Evolutionary conservation across 2,797 vertebrate species (phyloP).

Genomic region (Oophaga sylvatica): DNA sequence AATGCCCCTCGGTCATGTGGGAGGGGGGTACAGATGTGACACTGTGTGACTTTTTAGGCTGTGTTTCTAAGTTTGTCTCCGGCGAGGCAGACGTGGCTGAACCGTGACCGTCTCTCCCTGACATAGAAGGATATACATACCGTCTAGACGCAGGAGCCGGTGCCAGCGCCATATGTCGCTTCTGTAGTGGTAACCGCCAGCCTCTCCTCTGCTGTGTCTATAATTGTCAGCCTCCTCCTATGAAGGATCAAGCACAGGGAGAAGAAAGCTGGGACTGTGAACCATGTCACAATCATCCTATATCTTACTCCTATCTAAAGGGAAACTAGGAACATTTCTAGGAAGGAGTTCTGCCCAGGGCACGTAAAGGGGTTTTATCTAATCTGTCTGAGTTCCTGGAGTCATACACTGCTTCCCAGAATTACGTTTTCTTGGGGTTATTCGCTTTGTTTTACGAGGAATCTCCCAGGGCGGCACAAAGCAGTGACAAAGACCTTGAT

Average conservation of each 20-base stretch:
- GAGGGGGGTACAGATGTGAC: background rate
- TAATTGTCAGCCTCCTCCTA: background rate
- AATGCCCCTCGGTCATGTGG: background rate
- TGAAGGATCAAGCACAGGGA: background rate
- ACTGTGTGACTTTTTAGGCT: background rate
- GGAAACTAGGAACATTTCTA: too few species aligned
- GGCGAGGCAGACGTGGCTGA: background rate
- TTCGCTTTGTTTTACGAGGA: too few species aligned
- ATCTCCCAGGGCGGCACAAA: too few species aligned
- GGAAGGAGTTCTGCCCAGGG: too few species aligned
- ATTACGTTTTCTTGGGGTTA: too few species aligned
- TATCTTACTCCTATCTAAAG: background rate
- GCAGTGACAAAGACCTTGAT: too few species aligned
- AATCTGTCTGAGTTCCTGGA: too few species aligned
- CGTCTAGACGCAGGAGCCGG: conserved; percentile 5
- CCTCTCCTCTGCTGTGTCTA: background rate
- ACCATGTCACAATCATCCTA: background rate
- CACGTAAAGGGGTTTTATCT: too few species aligned
- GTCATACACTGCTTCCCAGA: too few species aligned
- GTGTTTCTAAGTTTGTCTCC: background rate
- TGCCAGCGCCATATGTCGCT: background rate
- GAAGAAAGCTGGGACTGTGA: background rate
- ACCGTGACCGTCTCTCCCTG: background rate
- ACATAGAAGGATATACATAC: background rate
- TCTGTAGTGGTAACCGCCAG: conserved; percentile 14